Percentiles rank a stretch among this genome's conserved stretches.
These are phyloP conservation scores for Penaeus monodon DNA, from an alignment of 2,888 invertebrate genomes.

Conservation along the genomic window DNA sequence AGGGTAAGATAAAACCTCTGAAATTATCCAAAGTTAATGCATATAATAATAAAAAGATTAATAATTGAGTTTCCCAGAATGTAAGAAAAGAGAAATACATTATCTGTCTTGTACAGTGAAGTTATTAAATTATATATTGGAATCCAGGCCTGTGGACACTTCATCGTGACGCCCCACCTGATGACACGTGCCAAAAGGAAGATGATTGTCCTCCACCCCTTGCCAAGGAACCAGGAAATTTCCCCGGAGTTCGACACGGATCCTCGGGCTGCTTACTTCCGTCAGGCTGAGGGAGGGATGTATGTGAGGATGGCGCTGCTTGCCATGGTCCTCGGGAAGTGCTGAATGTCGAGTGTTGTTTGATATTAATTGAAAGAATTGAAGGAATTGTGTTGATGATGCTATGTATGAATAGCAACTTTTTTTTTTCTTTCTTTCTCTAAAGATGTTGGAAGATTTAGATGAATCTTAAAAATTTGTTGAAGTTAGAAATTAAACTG, in stretches of 20 bases:
- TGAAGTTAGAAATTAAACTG: too few relatives aligned
- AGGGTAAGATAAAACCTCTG: constrained; percentile 74
- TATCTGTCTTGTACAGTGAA: not conserved
- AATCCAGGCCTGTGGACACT: constrained; percentile 84
- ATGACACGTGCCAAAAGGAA: constrained; percentile 94
- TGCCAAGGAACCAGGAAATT: constrained; percentile 95
- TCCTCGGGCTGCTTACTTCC: constrained; percentile 96
- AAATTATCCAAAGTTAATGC: not conserved
- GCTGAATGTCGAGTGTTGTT: constrained; percentile 52
- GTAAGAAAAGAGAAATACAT: not conserved
- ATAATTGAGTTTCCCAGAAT: too few relatives aligned
- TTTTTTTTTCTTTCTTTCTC: not conserved
- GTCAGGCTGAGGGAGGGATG: constrained; percentile 98
- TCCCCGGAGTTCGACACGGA: constrained; percentile 95
- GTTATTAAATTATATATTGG: not conserved
- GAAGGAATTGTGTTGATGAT: not conserved
- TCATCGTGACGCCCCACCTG: constrained; percentile 91
- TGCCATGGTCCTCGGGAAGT: constrained; percentile 84
- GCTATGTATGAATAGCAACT: not conserved
- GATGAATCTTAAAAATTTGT: too few relatives aligned
- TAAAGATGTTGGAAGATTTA: too few relatives aligned
- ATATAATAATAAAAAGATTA: too few relatives aligned
- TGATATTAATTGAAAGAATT: not conserved
- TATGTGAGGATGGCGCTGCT: constrained; percentile 98
- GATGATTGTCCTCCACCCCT: constrained; percentile 97